Conservation (phyloP, 2,888 invertebrate genomes). For the Amiota communis region DNA sequence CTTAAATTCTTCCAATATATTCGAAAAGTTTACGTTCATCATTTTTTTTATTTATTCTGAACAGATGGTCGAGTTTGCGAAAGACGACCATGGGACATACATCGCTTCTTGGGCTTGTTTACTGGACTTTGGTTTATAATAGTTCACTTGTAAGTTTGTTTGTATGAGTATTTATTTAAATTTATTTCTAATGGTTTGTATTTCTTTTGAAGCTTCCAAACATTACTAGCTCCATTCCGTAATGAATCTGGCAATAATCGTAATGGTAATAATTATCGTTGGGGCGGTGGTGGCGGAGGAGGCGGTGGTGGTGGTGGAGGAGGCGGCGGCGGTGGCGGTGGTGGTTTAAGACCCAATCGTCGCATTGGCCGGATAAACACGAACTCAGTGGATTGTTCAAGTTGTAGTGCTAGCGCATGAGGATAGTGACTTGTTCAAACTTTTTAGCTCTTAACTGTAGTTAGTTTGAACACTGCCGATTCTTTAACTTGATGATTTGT, state of each 20-base stretch:
- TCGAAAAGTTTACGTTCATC: neutral
- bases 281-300: conserved; percentile 46
- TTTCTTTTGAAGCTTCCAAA: conserved; percentile 49
- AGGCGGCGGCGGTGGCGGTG: conserved; percentile 51
- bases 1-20: neutral
- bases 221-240: conserved; percentile 60
- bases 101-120: conserved; percentile 59
- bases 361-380: conserved; percentile 54
- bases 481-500: conserved; percentile 4
- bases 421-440: conserved; percentile 14
- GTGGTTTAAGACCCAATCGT: conserved; percentile 57
- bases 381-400: conserved; percentile 34
- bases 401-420: conserved; percentile 45
- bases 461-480: conserved; percentile 20
- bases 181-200: too few relatives aligned
- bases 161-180: neutral
- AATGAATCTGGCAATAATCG: conserved; percentile 40
- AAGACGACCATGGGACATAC: conserved; percentile 64
- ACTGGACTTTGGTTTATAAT: conserved; percentile 58
- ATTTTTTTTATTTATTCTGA: neutral
- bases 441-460: neutral
- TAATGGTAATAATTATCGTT: conserved; percentile 38
- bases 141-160: conserved; percentile 58
- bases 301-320: conserved; percentile 41
- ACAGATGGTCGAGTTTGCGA: conserved; percentile 65